Conservation (phyloP, 2,797 vertebrate species). For the Alauda arvensis region DNA sequence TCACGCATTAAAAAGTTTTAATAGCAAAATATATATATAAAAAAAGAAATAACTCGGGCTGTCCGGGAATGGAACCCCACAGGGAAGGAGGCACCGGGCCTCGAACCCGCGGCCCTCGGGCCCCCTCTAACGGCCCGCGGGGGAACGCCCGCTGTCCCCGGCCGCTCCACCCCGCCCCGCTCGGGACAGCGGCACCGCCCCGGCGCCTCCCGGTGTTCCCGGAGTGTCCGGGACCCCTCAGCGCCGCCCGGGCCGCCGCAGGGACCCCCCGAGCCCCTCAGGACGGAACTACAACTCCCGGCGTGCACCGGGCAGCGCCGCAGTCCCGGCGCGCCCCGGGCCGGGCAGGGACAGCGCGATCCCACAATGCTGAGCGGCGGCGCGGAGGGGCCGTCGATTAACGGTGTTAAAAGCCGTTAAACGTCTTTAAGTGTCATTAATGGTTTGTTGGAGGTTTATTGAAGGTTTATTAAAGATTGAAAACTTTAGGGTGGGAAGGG, state of each 20-base stretch:
- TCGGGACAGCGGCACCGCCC: not conserved
- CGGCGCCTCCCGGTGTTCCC: not conserved
- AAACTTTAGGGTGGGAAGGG: rapidly evolving
- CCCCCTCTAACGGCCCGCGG: not conserved
- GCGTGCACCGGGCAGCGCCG: not conserved
- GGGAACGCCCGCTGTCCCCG: not conserved
- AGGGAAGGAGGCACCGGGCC: not conserved
- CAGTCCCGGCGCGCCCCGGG: not conserved
- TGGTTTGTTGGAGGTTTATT: not conserved
- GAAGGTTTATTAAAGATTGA: too few species aligned
- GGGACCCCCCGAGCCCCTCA: rapidly evolving
- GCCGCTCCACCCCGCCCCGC: not conserved
- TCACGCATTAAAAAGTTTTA: rapidly evolving
- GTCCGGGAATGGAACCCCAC: rapidly evolving
- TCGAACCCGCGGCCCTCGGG: not conserved
- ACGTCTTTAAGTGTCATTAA: not conserved
- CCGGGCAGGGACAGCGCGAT: rapidly evolving
- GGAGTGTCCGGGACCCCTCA: not conserved
- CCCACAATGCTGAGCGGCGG: not conserved
- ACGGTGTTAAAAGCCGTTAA: not conserved
- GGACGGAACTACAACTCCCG: not conserved
- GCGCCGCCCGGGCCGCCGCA: not conserved
- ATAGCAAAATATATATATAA: not conserved
- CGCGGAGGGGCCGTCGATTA: not conserved
- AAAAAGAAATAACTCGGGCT: rapidly evolving